phyloP scores from a whole-genome alignment of 2,888 invertebrate genomes.

The Molorchus minor region DNA sequence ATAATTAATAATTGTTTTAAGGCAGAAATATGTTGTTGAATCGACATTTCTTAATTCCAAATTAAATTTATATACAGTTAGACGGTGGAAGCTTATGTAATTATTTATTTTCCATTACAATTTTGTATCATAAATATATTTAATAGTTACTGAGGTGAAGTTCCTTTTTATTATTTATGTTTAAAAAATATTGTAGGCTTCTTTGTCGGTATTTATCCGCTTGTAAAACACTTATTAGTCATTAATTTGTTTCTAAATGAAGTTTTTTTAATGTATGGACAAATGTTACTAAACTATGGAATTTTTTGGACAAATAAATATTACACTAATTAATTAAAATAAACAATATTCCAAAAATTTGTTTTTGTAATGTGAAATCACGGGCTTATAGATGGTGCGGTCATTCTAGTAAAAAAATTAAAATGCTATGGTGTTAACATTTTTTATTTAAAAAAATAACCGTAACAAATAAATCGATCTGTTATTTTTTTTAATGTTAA shows the following conservation, averaged over 20 bases:
- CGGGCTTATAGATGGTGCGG: no score
- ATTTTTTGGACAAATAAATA: no score
- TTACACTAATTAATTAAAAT: no score
- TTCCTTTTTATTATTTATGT: constrained; percentile 18
- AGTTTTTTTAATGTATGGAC: constrained; percentile 22
- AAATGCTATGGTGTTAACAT: no score
- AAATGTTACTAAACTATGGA: neutral
- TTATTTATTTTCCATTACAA: constrained; percentile 13
- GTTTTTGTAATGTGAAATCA: no score
- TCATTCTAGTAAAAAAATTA: no score
- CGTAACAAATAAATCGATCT: no score
- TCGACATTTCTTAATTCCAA: constrained; percentile 10
- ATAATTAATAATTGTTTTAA: constrained; percentile 1
- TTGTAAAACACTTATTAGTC: neutral
- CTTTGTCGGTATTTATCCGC: constrained; percentile 11
- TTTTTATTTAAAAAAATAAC: no score
- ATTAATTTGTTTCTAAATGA: constrained; percentile 3
- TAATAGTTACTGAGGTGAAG: constrained; percentile 9
- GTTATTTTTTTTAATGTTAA: no score
- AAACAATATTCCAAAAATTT: no score
- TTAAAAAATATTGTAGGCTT: constrained; percentile 3
- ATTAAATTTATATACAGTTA: constrained; percentile 18
- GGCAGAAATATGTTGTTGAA: constrained; percentile 1
- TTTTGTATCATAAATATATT: constrained; percentile 9
- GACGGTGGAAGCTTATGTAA: neutral